phyloP scores from a whole-genome alignment of 2,888 invertebrate species.

The Drosophila parthenogenetica region DNA sequence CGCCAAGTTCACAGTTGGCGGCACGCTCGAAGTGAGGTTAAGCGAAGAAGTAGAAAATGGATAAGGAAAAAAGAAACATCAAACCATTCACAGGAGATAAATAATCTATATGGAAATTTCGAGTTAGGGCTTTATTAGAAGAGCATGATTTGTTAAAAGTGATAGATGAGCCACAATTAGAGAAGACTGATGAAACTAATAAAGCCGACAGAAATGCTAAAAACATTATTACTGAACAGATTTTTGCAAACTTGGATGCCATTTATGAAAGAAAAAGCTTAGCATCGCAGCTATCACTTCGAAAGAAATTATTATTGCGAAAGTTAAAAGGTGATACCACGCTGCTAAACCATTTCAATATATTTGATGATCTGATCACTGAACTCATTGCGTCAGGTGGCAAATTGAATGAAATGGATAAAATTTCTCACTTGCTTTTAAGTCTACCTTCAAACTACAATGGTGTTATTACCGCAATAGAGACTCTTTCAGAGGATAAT shows the following conservation, averaged over 20 bases:
- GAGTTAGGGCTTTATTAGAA: conserved; percentile 1
- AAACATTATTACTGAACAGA: not conserved
- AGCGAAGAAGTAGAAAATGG: not conserved
- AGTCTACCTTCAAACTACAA: conserved; percentile 29
- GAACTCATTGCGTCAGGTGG: conserved; percentile 10
- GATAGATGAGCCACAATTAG: not conserved
- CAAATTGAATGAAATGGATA: conserved; percentile 14
- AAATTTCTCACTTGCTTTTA: conserved; percentile 14
- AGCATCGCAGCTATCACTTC: conserved; percentile 6
- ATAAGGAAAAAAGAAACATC: not conserved
- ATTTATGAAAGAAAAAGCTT: not conserved
- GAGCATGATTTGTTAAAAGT: conserved; percentile 4
- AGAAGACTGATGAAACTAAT: not conserved
- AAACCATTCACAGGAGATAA: not conserved
- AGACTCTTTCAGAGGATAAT: conserved; percentile 20
- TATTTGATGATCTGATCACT: not conserved
- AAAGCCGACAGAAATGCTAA: conserved; percentile 6
- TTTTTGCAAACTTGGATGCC: conserved; percentile 7
- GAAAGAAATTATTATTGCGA: not conserved
- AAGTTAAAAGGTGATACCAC: conserved; percentile 13
- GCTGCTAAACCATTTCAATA: conserved; percentile 6
- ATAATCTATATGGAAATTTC: conserved; percentile 1
- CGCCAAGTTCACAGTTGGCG: no score
- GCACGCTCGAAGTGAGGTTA: no score
- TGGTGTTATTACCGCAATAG: conserved; percentile 28